Evolutionary conservation across 2,888 invertebrate genomes (phyloP).

Genomic region (Microctonus hyperodae): DNA sequence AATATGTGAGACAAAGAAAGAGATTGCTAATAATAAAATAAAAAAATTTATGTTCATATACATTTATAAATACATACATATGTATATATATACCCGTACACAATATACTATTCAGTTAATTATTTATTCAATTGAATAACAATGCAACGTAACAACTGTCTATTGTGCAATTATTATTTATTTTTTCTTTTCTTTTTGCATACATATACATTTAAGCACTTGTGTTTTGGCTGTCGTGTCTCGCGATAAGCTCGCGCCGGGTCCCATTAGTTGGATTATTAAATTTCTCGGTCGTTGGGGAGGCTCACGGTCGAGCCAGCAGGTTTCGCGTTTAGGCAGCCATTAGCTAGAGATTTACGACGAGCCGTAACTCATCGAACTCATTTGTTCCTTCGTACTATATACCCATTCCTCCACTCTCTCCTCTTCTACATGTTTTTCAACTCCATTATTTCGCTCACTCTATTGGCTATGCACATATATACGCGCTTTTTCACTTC

Average conservation of each 20-base stretch:
- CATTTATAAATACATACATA: too few relatives aligned
- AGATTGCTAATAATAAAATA: not conserved
- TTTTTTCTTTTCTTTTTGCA: conserved; percentile 12
- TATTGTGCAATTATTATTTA: conserved; percentile 12
- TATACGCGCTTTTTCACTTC: not conserved
- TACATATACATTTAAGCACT: conserved; percentile 22
- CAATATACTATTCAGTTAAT: conserved; percentile 3
- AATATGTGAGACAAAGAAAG: not conserved
- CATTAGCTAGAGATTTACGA: conserved; percentile 63
- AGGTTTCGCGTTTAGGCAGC: conserved; percentile 63
- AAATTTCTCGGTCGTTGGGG: conserved; percentile 61
- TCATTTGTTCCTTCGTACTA: conserved; percentile 57
- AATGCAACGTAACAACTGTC: conserved; percentile 29
- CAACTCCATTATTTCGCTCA: conserved; percentile 22
- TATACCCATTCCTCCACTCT: conserved; percentile 36
- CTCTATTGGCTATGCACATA: conserved; percentile 16
- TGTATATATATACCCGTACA: not conserved
- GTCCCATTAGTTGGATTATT: conserved; percentile 63
- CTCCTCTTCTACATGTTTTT: conserved; percentile 31
- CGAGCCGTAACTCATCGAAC: conserved; percentile 63
- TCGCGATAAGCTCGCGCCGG: conserved; percentile 56
- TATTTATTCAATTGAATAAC: conserved; percentile 6
- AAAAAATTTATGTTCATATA: not conserved
- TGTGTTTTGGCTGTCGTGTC: conserved; percentile 32
- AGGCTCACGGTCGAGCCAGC: conserved; percentile 46